Percentiles rank a stretch among this genome's conserved stretches.
Conservation (phyloP, 2,797 vertebrate species). For the Arrhamphus sclerolepis region DNA sequence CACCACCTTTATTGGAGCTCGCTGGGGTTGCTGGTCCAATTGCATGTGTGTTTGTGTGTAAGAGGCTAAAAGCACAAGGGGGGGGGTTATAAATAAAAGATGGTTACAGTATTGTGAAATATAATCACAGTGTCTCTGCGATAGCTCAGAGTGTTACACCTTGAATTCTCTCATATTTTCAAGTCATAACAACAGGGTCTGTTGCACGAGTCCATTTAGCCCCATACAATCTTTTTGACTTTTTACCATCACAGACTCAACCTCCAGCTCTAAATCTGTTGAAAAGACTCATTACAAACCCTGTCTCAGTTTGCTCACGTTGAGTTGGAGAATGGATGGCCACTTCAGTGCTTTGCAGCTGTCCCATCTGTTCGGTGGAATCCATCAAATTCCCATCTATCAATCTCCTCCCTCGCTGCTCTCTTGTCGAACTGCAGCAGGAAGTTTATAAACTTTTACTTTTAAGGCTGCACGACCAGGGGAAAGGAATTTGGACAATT, state of each 20-base stretch:
- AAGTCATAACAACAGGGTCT: not conserved
- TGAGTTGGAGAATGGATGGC: conserved; percentile 44
- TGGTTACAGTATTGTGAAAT: conserved; percentile 36
- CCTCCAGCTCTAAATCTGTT: conserved; percentile 11
- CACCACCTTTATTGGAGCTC: conserved; percentile 45
- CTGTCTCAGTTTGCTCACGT: conserved; percentile 33
- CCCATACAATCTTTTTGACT: not conserved
- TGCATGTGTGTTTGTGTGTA: conserved; percentile 21
- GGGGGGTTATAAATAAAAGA: conserved; percentile 32
- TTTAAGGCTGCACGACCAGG: not conserved
- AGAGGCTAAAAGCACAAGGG: conserved; percentile 25
- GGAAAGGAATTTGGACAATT: too few species aligned
- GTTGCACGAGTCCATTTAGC: conserved; percentile 17
- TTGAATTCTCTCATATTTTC: conserved; percentile 37
- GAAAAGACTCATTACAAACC: conserved; percentile 34
- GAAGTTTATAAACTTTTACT: conserved; percentile 46
- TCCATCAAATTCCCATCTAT: conserved; percentile 57
- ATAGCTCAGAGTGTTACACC: conserved; percentile 24
- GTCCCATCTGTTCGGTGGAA: conserved; percentile 56
- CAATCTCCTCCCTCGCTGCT: conserved; percentile 30
- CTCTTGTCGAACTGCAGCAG: conserved; percentile 22
- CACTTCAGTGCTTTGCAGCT: conserved; percentile 58
- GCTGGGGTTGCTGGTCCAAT: conserved; percentile 40
- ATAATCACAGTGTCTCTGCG: conserved; percentile 1
- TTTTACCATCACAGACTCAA: conserved; percentile 6